Evolutionary conservation across 2,797 vertebrate genomes (phyloP), one percentile per base, ranked within the genome.

Genomic region (Phaenicophaeus curvirostris): DNA sequence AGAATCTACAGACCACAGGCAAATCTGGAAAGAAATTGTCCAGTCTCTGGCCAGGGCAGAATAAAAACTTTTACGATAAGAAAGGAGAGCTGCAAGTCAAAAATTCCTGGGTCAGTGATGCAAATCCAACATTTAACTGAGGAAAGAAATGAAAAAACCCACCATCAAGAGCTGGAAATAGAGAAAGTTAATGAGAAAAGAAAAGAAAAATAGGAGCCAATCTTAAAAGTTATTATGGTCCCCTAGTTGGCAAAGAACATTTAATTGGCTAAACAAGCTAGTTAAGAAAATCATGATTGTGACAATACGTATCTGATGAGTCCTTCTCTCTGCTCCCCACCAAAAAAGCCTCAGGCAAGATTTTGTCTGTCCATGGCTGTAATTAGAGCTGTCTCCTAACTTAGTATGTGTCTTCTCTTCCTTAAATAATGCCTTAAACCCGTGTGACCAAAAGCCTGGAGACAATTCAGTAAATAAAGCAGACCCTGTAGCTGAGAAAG

Each of bases 151-250:
- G 41, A 42, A 42, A 42, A 42, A n/a, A n/a, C n/a, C n/a, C 41
- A 42, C 33, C 7, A 31, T 27, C 11, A 72, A 58, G 9, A 65
- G 11, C 5, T 86, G 41, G 10, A 84, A 82, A 81, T 27, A 9
- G 8, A 58, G 5, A 1, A 63, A 79, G 8, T 33, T 28, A 53
- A 78, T 48, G 5, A 54, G 9, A 54, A 30, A 16, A 53, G 13
- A 6, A n/a, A n/a, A n/a, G 3, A 7, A 42, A 7, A 39, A 44
- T 7, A 44, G 11, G 2, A 5, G 2, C 1, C 30, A 3, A 44
- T 51, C 80, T 31, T 51, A 63, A 81, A 30, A 21, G 9, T 42
- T 69, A 42, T 55, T 77, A 42, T 65, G 9, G n/a, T 33, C 10
- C 7, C 9, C 35, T 42, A 21, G 27, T 58, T 15, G 62, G 46